A percentile compares a stretch with the other conserved stretches of the same genome.
Evolutionary conservation across 2,888 invertebrate species (phyloP).

Genomic region (Folsomia manolachei): DNA sequence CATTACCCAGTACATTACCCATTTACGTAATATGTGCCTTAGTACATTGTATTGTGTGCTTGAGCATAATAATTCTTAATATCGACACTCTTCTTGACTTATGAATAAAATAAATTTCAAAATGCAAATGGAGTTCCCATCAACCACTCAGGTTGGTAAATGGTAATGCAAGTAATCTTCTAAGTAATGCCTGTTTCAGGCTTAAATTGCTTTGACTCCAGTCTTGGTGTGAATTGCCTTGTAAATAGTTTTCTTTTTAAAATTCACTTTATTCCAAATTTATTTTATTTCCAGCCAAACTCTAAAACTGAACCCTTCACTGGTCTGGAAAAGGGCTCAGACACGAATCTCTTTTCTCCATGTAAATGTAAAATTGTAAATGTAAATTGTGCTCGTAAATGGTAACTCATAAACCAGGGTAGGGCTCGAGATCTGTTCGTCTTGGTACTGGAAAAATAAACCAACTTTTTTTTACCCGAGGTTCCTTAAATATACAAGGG

Average conservation of each 20-base stretch:
- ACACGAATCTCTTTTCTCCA: background rate
- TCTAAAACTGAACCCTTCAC: background rate
- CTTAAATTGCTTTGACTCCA: background rate
- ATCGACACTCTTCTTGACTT: background rate
- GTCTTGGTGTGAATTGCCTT: background rate
- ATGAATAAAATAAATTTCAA: background rate
- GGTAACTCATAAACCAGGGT: background rate
- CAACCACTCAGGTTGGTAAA: background rate
- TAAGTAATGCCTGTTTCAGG: too few relatives aligned
- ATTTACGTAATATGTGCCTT: background rate
- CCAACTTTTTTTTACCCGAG: background rate
- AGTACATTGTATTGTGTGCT: background rate
- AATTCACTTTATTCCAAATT: background rate
- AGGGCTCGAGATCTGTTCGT: background rate
- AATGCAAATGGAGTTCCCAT: background rate
- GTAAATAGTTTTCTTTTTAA: background rate
- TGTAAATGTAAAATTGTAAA: background rate
- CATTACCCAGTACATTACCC: too few relatives aligned
- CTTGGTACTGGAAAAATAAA: background rate
- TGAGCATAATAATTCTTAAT: conserved; percentile 7
- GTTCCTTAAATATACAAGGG: background rate
- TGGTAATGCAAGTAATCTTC: background rate
- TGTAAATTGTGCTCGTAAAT: background rate
- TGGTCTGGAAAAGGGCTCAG: too few relatives aligned
- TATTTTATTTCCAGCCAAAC: background rate